These are phyloP conservation scores for Bergia sp. DNA, from an alignment of 92 coral and sea anemone species.

Conservation along the genomic window DNA sequence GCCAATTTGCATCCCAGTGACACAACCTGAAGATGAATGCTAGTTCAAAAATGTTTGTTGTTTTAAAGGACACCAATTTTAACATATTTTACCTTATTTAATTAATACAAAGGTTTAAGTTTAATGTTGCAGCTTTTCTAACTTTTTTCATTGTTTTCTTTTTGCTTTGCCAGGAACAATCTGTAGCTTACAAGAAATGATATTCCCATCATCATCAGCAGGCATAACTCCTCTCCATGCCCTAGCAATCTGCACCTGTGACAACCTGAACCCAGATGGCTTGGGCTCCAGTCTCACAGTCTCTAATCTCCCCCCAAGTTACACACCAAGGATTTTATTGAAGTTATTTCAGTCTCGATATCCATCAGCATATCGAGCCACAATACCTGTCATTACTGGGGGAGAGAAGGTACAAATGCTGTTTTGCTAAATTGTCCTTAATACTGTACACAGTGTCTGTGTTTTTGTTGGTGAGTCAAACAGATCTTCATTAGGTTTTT, in stretches of 20 bases:
- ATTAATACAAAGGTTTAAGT: too few species aligned
- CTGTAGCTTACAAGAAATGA: conserved; percentile 67
- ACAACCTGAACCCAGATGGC: conserved; percentile 81
- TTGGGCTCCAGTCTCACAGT: conserved; percentile 88
- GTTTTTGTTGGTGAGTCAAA: too few species aligned
- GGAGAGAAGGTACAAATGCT: conserved; percentile 37
- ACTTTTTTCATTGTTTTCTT: background rate
- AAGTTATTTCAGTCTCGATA: conserved; percentile 85
- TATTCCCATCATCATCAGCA: conserved; percentile 66
- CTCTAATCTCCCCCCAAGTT: conserved; percentile 83
- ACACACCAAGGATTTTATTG: conserved; percentile 86
- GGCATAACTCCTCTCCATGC: conserved; percentile 89
- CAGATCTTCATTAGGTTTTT: too few species aligned
- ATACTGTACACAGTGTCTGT: too few species aligned
- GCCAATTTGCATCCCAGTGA: too few species aligned
- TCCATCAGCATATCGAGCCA: conserved; percentile 92
- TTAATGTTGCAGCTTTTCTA: too few species aligned
- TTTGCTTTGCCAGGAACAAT: conserved; percentile 35
- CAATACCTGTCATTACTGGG: conserved; percentile 78
- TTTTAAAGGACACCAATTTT: too few species aligned
- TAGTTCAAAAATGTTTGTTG: too few species aligned
- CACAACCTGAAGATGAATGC: too few species aligned
- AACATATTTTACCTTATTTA: too few species aligned
- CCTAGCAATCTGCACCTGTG: conserved; percentile 76
- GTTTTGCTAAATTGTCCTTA: conserved; percentile 2